Percentiles rank a stretch among this genome's conserved stretches.
Evolutionary conservation across 1,140 invertebrate genomes (phyloP).

Genomic region (Ceratina japonica): DNA sequence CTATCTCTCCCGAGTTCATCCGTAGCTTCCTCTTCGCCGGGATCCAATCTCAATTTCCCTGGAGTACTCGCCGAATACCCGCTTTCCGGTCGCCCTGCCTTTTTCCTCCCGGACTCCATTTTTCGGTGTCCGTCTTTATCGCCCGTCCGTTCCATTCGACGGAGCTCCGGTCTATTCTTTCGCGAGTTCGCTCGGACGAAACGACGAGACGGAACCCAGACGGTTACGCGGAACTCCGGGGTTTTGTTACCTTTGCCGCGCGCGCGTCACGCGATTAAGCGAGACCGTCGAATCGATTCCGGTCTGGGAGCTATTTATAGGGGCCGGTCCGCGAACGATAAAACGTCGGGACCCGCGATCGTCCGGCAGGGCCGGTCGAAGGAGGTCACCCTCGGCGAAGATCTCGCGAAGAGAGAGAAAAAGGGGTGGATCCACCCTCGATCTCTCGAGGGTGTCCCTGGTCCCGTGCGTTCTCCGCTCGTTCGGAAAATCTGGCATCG

Average conservation of each 20-base stretch:
- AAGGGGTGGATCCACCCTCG: neutral
- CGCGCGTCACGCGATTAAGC: neutral
- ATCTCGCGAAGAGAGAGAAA: neutral
- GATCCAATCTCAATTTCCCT: constrained; percentile 69
- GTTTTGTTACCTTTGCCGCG: neutral
- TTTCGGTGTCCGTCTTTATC: constrained; percentile 33
- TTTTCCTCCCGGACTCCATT: constrained; percentile 23
- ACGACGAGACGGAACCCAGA: neutral
- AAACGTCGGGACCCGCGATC: too few relatives aligned
- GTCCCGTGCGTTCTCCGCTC: constrained; percentile 2
- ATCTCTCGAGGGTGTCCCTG: constrained; percentile 33
- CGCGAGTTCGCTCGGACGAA: neutral
- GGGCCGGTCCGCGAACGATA: neutral
- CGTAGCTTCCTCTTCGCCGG: constrained; percentile 27
- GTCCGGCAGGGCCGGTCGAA: too few relatives aligned
- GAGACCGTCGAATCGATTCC: constrained; percentile 11
- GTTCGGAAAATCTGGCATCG: constrained; percentile 30
- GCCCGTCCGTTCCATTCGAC: constrained; percentile 24
- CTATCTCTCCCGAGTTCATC: constrained; percentile 9
- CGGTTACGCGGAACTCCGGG: neutral
- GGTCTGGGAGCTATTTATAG: neutral
- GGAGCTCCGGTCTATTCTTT: neutral
- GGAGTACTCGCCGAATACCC: constrained; percentile 36
- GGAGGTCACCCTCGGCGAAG: constrained; percentile 33
- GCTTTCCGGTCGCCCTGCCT: neutral